These are phyloP conservation scores for Halictus ligatus DNA, from an alignment of 2,888 invertebrate species.

Conservation along the genomic window DNA sequence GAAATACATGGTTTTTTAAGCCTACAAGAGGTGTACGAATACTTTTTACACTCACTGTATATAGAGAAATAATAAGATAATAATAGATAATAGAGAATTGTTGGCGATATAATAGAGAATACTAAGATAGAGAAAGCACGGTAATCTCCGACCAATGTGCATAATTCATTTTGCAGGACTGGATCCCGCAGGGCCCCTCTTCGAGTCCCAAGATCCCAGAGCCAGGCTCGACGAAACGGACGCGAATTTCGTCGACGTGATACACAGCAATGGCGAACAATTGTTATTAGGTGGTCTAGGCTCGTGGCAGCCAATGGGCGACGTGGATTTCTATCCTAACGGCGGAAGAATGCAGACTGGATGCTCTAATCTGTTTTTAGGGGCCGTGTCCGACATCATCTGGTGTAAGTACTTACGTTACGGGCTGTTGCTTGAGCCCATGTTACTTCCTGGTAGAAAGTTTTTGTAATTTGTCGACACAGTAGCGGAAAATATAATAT, in stretches of 20 bases:
- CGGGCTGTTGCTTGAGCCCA: background rate
- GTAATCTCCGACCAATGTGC: too few species aligned
- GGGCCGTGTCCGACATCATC: slow-evolving; percentile 95
- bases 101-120: too few species aligned
- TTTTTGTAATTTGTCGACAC: background rate
- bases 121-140: too few species aligned
- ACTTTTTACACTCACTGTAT: too few species aligned
- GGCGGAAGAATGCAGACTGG: slow-evolving; percentile 96
- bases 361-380: slow-evolving; percentile 95
- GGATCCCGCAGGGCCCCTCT: slow-evolving; percentile 96
- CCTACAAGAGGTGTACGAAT: too few species aligned
- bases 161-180: slow-evolving; percentile 86
- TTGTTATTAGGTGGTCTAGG: slow-evolving; percentile 95
- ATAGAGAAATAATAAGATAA: too few species aligned
- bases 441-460: background rate
- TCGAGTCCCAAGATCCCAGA: slow-evolving; percentile 94
- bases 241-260: slow-evolving; percentile 96
- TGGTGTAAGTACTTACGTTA: slow-evolving; percentile 88
- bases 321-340: slow-evolving; percentile 96
- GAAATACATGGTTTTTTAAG: too few species aligned
- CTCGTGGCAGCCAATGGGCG: slow-evolving; percentile 96
- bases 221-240: slow-evolving; percentile 94
- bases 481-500: background rate
- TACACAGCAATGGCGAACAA: slow-evolving; percentile 97
- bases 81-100: too few species aligned